Evolutionary conservation across 2,797 vertebrate genomes (phyloP).

Genomic region (Buphagus erythrorhynchus): DNA sequence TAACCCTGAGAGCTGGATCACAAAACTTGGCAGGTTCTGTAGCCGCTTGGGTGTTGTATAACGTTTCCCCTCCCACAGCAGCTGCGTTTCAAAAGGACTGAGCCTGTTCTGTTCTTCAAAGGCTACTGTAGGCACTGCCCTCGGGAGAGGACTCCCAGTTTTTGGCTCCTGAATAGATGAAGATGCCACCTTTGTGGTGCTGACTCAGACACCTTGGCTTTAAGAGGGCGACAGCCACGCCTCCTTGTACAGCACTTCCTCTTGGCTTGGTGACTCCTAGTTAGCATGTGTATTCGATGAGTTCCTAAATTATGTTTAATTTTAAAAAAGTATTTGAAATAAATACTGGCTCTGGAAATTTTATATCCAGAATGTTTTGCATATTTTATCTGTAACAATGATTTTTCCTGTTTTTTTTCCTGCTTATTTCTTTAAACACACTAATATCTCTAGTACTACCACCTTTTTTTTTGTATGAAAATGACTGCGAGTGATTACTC

Average conservation of each 20-base stretch:
- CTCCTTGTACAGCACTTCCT: not conserved
- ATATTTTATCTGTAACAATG: not conserved
- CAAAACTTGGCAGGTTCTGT: not conserved
- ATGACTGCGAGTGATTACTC: not conserved
- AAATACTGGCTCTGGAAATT: not conserved
- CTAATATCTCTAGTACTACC: not conserved
- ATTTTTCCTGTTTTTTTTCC: not conserved
- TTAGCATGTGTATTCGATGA: not conserved
- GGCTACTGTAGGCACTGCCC: conserved; percentile 1
- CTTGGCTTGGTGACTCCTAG: not conserved
- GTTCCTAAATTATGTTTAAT: not conserved
- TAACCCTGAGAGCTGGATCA: not conserved
- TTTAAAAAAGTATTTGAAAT: not conserved
- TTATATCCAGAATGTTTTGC: not conserved
- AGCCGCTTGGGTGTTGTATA: not conserved
- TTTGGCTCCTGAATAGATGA: conserved; percentile 4
- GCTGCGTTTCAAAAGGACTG: not conserved
- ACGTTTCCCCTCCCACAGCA: not conserved
- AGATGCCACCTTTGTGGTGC: not conserved
- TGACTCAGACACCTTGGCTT: conserved; percentile 6
- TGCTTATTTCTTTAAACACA: not conserved
- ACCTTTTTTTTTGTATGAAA: not conserved
- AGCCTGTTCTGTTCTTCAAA: conserved; percentile 46
- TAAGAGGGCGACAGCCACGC: not conserved
- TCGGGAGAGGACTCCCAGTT: not conserved